A percentile compares a stretch with the other conserved stretches of the same genome.
Conservation (phyloP, 2,113 vertebrate species). For the Sinocyclocheilus anophthalmus region DNA sequence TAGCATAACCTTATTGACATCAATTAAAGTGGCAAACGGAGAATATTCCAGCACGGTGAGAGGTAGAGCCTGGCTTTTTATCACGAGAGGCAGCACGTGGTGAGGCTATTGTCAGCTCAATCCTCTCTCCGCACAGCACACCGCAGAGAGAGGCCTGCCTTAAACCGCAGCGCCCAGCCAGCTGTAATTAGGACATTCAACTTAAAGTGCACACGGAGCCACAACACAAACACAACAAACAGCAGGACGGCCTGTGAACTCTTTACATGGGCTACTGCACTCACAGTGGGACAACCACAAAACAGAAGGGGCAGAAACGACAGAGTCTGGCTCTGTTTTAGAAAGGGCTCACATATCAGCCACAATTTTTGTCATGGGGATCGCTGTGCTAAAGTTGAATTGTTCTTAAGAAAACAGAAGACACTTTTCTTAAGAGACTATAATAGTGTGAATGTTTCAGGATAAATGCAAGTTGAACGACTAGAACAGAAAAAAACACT, state of each 20-base stretch:
- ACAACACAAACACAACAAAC: constrained; percentile 44
- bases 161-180: constrained; percentile 18
- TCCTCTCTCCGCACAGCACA: constrained; percentile 37
- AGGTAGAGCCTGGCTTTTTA: constrained; percentile 72
- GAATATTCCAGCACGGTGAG: constrained; percentile 73
- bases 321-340: not conserved
- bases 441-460: not conserved
- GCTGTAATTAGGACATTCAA: constrained; percentile 45
- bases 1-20: constrained; percentile 82
- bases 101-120: constrained; percentile 65
- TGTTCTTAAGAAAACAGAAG: not conserved
- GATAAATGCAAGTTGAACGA: not conserved
- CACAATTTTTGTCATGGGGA: not conserved
- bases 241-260: constrained; percentile 4
- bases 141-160: constrained; percentile 5
- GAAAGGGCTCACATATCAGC: not conserved
- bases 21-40: constrained; percentile 78
- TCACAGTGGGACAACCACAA: constrained; percentile 13
- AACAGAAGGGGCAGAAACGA: constrained; percentile 20
- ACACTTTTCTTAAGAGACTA: too few relatives aligned
- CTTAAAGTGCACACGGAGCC: constrained; percentile 42
- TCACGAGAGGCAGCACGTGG: constrained; percentile 60
- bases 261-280: constrained; percentile 18
- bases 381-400: not conserved
- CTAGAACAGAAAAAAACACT: not conserved